Conservation (phyloP, 1,140 invertebrate genomes). For the Vanessa atalanta region DNA sequence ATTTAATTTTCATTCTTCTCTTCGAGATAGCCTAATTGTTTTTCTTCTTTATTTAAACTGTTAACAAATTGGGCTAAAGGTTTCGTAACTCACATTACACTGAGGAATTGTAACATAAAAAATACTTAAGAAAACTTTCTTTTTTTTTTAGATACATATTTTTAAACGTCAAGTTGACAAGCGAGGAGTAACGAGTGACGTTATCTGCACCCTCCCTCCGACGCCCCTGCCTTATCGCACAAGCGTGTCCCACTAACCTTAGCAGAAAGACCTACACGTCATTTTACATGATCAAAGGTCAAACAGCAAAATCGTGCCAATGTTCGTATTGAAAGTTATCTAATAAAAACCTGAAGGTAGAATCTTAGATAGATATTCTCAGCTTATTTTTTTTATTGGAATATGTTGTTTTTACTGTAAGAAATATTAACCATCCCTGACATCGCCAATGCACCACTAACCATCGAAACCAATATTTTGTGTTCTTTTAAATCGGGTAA, state of each 20-base stretch:
- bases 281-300: constrained; percentile 1
- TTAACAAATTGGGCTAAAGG: not conserved
- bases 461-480: no score
- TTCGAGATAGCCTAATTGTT: not conserved
- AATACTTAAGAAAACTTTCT: not conserved
- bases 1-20: constrained; percentile 1
- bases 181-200: constrained; percentile 16
- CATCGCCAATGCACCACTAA: no score
- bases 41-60: not conserved
- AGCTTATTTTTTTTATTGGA: no score
- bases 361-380: no score
- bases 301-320: no score
- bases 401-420: no score
- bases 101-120: not conserved
- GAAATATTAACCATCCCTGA: no score
- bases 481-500: no score
- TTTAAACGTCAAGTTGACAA: constrained; percentile 14
- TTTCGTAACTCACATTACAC: not conserved
- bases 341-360: no score
- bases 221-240: constrained; percentile 15
- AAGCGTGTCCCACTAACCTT: constrained; percentile 18
- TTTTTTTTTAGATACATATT: not conserved
- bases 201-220: constrained; percentile 10
- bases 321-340: no score
- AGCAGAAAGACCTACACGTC: constrained; percentile 5